A percentile compares a stretch with the other conserved stretches of the same genome.
These are phyloP conservation scores for Phoenicopterus ruber DNA, from an alignment of 2,113 vertebrate genomes.

Conservation along the genomic window DNA sequence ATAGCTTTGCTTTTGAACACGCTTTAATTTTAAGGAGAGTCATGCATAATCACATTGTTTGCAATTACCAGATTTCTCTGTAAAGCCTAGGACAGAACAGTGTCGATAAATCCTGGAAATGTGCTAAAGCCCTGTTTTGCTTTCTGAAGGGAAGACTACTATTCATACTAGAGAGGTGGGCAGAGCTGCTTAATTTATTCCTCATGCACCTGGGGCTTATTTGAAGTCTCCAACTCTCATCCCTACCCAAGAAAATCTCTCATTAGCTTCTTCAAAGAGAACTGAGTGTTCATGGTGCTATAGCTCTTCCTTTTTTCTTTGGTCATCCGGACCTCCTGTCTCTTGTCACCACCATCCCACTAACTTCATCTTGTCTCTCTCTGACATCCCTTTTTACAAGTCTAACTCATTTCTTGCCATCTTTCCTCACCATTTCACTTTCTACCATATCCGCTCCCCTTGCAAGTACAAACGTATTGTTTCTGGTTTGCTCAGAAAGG, in stretches of 20 bases:
- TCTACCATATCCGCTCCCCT: background rate
- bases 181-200: background rate
- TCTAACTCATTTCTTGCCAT: background rate
- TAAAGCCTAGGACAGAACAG: background rate
- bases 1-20: background rate
- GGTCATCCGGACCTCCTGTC: accelerated
- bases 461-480: accelerated
- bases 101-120: background rate
- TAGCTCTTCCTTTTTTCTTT: background rate
- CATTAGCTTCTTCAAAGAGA: background rate
- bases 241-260: background rate
- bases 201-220: background rate
- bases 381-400: background rate
- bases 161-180: background rate
- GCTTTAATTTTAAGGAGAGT: background rate
- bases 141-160: background rate
- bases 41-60: background rate
- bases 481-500: background rate
- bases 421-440: background rate
- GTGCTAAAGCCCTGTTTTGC: background rate
- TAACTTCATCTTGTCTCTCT: background rate
- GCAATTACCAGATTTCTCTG: background rate
- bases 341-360: background rate
- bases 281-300: background rate
- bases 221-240: background rate